Evolutionary conservation across 2,797 vertebrate genomes (phyloP).

Genomic region (Falco cherrug): DNA sequence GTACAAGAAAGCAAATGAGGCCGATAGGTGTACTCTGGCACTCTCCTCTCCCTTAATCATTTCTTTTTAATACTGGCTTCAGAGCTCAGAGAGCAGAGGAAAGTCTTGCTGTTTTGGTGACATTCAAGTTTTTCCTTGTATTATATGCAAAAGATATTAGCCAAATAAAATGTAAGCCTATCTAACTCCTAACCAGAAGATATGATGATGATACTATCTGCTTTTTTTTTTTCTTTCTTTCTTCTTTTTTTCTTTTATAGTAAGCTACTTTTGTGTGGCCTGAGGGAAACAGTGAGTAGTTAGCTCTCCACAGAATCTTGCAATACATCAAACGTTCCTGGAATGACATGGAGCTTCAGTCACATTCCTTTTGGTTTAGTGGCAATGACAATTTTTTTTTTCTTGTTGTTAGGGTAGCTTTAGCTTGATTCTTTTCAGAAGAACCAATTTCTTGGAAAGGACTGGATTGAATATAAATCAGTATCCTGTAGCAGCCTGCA

Average conservation of each 20-base stretch:
- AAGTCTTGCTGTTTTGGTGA: background rate
- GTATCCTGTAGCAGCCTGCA: conserved; percentile 48
- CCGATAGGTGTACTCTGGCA: background rate
- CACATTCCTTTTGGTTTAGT: background rate
- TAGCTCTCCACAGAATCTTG: background rate
- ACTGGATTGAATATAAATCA: conserved; percentile 49
- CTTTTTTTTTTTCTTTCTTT: too few species aligned
- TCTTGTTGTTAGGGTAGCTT: conserved; percentile 14
- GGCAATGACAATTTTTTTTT: background rate
- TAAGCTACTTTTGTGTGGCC: background rate
- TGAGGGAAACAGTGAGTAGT: background rate
- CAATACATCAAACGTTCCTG: background rate
- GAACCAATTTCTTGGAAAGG: conserved; percentile 31
- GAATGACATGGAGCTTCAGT: background rate
- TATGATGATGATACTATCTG: background rate
- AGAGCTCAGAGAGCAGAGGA: background rate
- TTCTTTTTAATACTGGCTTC: background rate
- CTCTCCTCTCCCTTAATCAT: background rate
- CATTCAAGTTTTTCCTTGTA: background rate
- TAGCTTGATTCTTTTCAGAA: conserved; percentile 1
- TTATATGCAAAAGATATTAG: background rate
- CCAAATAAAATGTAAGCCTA: background rate
- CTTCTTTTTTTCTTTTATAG: background rate
- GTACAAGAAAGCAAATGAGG: background rate
- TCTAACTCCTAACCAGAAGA: background rate